Evolutionary conservation across 2,113 vertebrate genomes (phyloP), one percentile per base, ranked within the genome.

Genomic region (Pantherophis guttatus): DNA sequence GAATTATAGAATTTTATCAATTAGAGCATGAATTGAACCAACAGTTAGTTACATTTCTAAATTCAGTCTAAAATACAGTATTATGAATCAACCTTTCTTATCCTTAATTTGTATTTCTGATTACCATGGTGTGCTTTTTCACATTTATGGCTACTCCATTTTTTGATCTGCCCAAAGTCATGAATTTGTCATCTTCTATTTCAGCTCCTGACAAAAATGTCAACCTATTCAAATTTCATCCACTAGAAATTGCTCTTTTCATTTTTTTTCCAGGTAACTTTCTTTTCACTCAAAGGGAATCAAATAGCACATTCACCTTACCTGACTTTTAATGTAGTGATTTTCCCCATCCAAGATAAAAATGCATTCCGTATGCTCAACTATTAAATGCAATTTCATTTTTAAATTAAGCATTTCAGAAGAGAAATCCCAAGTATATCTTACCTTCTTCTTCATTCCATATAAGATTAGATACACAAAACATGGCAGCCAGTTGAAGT

Each of bases 401-500:
- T 75, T 92, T 55, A 86, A 88, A 65, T 88, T 86, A 86, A 58
- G 53, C 21, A 58, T 55, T 39, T 81, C 58, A 39, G 48, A 88
- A 58, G 24, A 54, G 3, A 44, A 7, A 39, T 85, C 9, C 62
- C 44, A 48, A 90, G 29, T 70, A 90, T 4, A 44, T 26, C 90
- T 99, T 98, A 99, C 99, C 99, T 96, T 99, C 99, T 94, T 99
- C 99, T 97, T 99, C 99, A 93, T 99, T 99, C 99, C 99, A 99
- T 97, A 99, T 98, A 86, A 99, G 98, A 97, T 99, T 99, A 95
- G 99, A 99, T 98, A 99, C 98, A 95, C 99, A 99, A 97, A 99
- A 99, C 95, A 99, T 99, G 95, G 99, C 99, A 53, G 99, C 99
- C 93, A 99, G 98, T 97, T 99, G 99, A 93, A 99, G 98, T 95